These are phyloP conservation scores for Mycetomoellerius zeteki DNA, from an alignment of 1,140 invertebrate genomes.

Conservation along the genomic window DNA sequence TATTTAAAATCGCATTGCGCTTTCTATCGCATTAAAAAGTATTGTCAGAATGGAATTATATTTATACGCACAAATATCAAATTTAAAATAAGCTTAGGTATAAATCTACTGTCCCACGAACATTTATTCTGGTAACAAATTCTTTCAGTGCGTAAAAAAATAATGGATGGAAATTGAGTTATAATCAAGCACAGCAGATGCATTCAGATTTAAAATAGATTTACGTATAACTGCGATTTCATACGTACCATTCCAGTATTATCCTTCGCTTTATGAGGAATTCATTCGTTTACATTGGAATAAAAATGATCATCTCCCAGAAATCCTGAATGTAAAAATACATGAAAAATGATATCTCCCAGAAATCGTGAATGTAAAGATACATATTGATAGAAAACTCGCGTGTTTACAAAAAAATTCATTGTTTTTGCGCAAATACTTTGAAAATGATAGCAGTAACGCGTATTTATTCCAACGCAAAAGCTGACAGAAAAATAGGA, in stretches of 20 bases:
- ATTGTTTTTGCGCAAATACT: conserved; percentile 46
- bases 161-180: conserved; percentile 19
- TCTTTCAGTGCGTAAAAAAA: conserved; percentile 16
- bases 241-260: background rate
- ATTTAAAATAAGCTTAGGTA: conserved; percentile 10
- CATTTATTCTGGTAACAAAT: background rate
- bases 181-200: background rate
- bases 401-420: conserved; percentile 9
- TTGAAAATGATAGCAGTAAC: background rate
- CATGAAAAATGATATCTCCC: conserved; percentile 7
- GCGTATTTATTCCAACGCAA: conserved; percentile 20
- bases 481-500: conserved; percentile 11
- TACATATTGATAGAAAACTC: background rate
- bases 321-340: conserved; percentile 29
- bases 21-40: background rate
- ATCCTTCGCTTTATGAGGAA: background rate
- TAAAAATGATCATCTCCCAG: conserved; percentile 7
- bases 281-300: conserved; percentile 23
- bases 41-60: background rate
- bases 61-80: background rate
- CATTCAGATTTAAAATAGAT: conserved; percentile 24
- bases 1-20: background rate
- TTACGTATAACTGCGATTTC: conserved; percentile 1
- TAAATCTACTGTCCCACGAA: background rate
- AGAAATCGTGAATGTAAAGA: conserved; percentile 22